Conservation (phyloP, 2,113 vertebrate genomes). For the Eptesicus fuscus region DNA sequence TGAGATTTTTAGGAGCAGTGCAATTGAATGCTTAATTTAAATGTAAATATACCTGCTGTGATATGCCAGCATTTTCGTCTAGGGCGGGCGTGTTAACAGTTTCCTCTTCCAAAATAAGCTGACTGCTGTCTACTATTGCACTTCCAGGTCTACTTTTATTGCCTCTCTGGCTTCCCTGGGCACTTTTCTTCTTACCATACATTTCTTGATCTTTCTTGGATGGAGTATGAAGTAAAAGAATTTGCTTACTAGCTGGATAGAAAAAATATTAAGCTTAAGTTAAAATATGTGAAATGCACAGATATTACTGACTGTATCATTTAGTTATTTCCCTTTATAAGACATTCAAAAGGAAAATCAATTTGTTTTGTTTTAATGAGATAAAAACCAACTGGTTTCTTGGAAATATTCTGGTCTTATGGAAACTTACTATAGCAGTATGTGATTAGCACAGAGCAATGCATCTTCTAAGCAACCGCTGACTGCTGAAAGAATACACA, state of each 20-base stretch:
- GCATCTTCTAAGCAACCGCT: background rate
- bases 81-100: background rate
- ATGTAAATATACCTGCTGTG: conserved; percentile 66
- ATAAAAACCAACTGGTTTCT: background rate
- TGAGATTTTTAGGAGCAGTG: background rate
- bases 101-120: conserved; percentile 55
- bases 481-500: background rate
- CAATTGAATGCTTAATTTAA: background rate
- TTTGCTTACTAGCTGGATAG: conserved; percentile 75
- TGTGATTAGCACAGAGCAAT: background rate
- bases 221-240: conserved; percentile 24
- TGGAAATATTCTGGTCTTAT: background rate
- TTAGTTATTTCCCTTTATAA: background rate
- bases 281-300: background rate
- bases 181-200: conserved; percentile 56
- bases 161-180: conserved; percentile 55
- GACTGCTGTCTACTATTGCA: background rate
- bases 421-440: background rate
- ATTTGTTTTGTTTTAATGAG: background rate
- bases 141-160: conserved; percentile 53
- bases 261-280: conserved; percentile 21
- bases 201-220: conserved; percentile 75
- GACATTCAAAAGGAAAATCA: background rate
- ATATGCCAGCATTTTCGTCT: conserved; percentile 42
- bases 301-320: background rate